Conservation (phyloP, 1,140 invertebrate genomes). For the Fopius arisanus region DNA sequence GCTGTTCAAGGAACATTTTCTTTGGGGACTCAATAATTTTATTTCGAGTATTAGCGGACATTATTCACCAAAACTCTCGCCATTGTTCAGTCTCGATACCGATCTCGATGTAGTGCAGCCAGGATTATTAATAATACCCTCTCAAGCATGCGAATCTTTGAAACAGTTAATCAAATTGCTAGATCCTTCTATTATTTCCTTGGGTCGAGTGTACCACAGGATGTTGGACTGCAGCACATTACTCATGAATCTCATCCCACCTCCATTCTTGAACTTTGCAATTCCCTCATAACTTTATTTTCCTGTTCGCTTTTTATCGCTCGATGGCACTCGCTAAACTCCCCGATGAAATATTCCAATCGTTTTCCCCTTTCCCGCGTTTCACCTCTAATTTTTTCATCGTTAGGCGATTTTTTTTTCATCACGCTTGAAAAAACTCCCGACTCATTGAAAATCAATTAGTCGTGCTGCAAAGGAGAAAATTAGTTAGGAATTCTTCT, state of each 20-base stretch:
- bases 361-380: neutral
- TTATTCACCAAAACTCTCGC: too few species aligned
- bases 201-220: neutral
- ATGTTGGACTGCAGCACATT: neutral
- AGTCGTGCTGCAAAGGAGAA: neutral
- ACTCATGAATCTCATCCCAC: neutral
- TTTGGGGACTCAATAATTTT: too few species aligned
- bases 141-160: neutral
- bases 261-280: neutral
- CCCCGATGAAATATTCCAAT: neutral
- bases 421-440: neutral
- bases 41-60: too few species aligned
- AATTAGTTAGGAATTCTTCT: too few species aligned
- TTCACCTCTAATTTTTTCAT: neutral
- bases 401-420: neutral
- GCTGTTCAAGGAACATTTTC: too few species aligned
- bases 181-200: neutral
- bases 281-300: slow-evolving; percentile 2
- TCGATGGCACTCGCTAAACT: neutral
- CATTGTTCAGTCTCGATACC: too few species aligned
- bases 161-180: slow-evolving; percentile 1
- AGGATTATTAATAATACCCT: neutral
- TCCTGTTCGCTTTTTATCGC: neutral
- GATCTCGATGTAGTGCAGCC: neutral
- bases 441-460: neutral